A percentile compares a stretch with the other conserved stretches of the same genome.
Evolutionary conservation across 2,113 vertebrate genomes (phyloP).

Genomic region (Pardalotus punctatus): DNA sequence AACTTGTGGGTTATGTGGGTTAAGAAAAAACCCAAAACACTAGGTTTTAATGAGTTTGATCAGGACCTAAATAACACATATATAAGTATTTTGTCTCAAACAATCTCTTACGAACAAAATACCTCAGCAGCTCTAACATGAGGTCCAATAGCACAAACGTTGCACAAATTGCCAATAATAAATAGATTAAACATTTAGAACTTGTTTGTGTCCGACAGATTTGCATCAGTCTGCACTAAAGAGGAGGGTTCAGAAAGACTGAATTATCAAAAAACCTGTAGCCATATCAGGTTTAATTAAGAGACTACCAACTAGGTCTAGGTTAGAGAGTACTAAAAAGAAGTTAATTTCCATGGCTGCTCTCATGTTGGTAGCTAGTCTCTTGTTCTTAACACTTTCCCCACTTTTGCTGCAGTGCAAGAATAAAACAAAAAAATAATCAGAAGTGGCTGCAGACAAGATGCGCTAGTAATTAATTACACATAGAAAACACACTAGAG

Average conservation of each 20-base stretch:
- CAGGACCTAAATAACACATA: neutral
- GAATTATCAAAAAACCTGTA: neutral
- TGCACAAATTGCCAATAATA: neutral
- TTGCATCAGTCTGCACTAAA: neutral
- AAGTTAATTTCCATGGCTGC: neutral
- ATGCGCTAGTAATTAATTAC: neutral
- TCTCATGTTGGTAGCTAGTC: neutral
- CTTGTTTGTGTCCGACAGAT: neutral
- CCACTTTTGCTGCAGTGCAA: neutral
- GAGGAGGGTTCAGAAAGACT: neutral
- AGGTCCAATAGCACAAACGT: neutral
- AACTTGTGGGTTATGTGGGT: neutral
- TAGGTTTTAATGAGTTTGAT: neutral
- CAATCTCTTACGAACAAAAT: neutral
- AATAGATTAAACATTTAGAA: neutral
- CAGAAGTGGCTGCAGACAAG: neutral
- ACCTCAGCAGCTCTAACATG: neutral
- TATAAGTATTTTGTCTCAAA: neutral
- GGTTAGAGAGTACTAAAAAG: neutral
- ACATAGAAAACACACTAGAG: neutral
- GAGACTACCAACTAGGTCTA: neutral
- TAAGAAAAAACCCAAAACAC: neutral
- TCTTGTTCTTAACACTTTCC: neutral
- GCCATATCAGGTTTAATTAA: neutral
- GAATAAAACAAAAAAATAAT: neutral